phyloP scores from a whole-genome alignment of 2,888 invertebrate genomes.

The Pyralis farinalis region DNA sequence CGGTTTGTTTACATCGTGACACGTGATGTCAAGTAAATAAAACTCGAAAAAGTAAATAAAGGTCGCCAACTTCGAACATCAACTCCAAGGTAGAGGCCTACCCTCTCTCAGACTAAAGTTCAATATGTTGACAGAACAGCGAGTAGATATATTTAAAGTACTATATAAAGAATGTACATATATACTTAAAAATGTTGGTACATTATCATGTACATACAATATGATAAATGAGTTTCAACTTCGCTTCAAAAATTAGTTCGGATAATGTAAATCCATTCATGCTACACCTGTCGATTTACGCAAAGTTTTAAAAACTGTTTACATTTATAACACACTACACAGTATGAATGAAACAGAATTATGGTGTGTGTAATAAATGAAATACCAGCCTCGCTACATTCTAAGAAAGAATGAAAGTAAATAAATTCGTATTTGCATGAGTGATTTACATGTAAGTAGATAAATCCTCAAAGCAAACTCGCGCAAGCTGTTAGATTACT shows the following conservation, averaged over 20 bases:
- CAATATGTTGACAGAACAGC: not conserved
- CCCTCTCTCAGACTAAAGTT: not conserved
- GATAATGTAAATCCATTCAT: conserved; percentile 1
- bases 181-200: not conserved
- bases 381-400: too few relatives aligned
- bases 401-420: too few relatives aligned
- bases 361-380: not conserved
- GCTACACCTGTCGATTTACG: conserved; percentile 1
- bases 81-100: conserved; percentile 7
- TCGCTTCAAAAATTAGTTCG: conserved; percentile 7
- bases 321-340: not conserved
- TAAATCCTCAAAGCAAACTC: too few relatives aligned
- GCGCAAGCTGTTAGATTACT: too few relatives aligned
- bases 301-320: conserved; percentile 2
- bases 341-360: not conserved
- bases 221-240: conserved; percentile 7
- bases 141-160: not conserved
- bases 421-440: too few relatives aligned
- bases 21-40: conserved; percentile 63
- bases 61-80: conserved; percentile 6
- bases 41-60: conserved; percentile 24
- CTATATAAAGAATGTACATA: not conserved
- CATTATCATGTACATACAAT: too few relatives aligned
- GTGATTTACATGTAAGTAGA: too few relatives aligned
- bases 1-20: conserved; percentile 75